Base-by-base conservation (phyloP, 2,888 invertebrate genomes). In the Chaetoderma sp. region DNA sequence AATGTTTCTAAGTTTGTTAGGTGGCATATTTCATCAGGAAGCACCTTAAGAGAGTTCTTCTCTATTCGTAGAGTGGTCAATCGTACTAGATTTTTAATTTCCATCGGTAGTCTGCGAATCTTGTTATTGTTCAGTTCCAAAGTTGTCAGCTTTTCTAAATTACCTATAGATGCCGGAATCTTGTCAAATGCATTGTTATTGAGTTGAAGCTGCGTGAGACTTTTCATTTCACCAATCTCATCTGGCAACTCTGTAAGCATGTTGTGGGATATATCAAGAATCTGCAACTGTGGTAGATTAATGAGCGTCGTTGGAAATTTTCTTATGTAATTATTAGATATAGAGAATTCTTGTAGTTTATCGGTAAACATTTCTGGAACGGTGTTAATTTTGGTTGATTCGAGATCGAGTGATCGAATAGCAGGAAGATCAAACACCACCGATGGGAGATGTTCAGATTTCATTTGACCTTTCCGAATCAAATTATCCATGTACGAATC, bases 391-490 rank as follows among this genome's bases (percentile, higher is more conserved):
- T 85, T 85, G n/a, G 83, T 82, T 36, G 71, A 75, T 57, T 84
- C 82, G 50, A 86, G 73, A 70, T 86, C 85, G 21, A 86, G 73
- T 21, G 71, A 69, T 64, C 79, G 74, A 8, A 86, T 74, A 54
- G 78, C 77, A 21, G 84, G 79, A 6, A 86, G 73, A 70, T 86
- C 85, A 72, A 85, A 86, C 50, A 86, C 77, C 21, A 86, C 85
- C 21, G 74, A 63, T 4, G 86, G 86, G 45, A 86, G 80, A 69
- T 86, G 85, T 68, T 86, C 85, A 0, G 85, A 86, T 49, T 79
- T 82, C 28, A 86, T 82, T 74, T 86, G 83, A 16, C 85, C 84
- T 65, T 78, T 82, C 57, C 77, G 74, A 45, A 86, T 75, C 47
- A 86, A 72, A 39, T 76, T 78, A 55, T 85, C 85, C 77, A 83